Evolutionary conservation across 2,797 vertebrate genomes (phyloP).

Genomic region (Aulostomus chinensis): DNA sequence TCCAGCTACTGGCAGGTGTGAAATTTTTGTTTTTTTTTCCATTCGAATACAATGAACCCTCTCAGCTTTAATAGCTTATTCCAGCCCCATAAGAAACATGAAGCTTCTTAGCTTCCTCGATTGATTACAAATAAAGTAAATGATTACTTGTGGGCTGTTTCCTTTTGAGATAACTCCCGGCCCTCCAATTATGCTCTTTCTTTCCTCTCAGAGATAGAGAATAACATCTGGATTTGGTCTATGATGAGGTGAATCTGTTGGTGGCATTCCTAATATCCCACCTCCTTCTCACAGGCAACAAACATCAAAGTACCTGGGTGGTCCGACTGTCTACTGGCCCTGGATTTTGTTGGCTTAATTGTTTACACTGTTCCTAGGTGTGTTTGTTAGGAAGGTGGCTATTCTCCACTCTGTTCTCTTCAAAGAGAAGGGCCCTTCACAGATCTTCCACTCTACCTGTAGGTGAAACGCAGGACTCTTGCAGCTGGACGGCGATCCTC

Average conservation of each 20-base stretch:
- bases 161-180: slow-evolving; percentile 66
- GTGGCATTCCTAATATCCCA: slow-evolving; percentile 36
- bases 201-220: slow-evolving; percentile 51
- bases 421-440: slow-evolving; percentile 47
- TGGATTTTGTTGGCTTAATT: slow-evolving; percentile 39
- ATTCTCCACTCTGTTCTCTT: slow-evolving; percentile 49
- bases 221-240: slow-evolving; percentile 75
- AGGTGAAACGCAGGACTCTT: slow-evolving; percentile 8
- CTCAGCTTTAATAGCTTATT: slow-evolving; percentile 38
- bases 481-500: slow-evolving; percentile 9
- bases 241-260: slow-evolving; percentile 53
- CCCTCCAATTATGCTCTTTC: slow-evolving; percentile 57
- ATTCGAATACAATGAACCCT: slow-evolving; percentile 52
- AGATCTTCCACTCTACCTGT: slow-evolving; percentile 47
- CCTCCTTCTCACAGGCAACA: slow-evolving; percentile 38
- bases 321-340: slow-evolving; percentile 49
- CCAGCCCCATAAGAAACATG: slow-evolving; percentile 9
- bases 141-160: slow-evolving; percentile 45
- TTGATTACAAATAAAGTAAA: slow-evolving; percentile 42
- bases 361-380: slow-evolving; percentile 57
- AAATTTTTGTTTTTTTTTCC: too few species aligned
- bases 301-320: slow-evolving; percentile 73
- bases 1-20: too few species aligned
- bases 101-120: slow-evolving; percentile 15
- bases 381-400: slow-evolving; percentile 58